These are phyloP conservation scores for Hirtodrosophila confusa DNA, from an alignment of 2,888 invertebrate species.

Conservation along the genomic window DNA sequence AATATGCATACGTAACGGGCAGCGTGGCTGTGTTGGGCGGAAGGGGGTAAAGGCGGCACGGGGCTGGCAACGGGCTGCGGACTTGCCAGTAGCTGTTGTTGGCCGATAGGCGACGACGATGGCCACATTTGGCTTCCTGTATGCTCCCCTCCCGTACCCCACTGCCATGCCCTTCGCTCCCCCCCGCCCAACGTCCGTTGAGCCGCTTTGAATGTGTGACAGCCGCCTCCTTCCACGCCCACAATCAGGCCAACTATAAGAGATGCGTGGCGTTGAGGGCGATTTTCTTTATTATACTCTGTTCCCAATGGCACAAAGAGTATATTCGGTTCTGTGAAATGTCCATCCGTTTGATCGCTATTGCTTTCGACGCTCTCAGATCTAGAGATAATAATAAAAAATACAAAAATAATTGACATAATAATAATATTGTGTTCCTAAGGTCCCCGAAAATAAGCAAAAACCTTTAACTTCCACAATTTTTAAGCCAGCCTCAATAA, in stretches of 20 bases:
- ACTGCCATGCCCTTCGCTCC: background rate
- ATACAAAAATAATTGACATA: too few species aligned
- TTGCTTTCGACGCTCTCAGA: too few species aligned
- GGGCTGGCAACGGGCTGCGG: background rate
- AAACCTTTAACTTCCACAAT: too few species aligned
- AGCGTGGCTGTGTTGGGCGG: constrained; percentile 42
- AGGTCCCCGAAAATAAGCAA: too few species aligned
- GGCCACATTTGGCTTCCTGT: constrained; percentile 78
- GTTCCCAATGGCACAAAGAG: constrained; percentile 7
- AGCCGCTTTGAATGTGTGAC: constrained; percentile 79
- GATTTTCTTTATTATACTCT: constrained; percentile 41
- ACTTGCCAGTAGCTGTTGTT: constrained; percentile 28
- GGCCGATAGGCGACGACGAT: constrained; percentile 54
- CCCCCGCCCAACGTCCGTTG: constrained; percentile 17
- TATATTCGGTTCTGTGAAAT: too few species aligned
- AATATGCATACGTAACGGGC: constrained; percentile 79
- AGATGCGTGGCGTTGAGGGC: constrained; percentile 46
- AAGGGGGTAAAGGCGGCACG: constrained; percentile 12
- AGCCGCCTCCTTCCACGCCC: constrained; percentile 54
- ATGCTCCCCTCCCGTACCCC: constrained; percentile 15
- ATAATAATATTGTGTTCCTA: too few species aligned
- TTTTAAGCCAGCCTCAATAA: too few species aligned
- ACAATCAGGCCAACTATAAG: constrained; percentile 43
- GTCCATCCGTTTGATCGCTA: too few species aligned
- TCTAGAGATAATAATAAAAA: too few species aligned